Conservation (phyloP, 2,888 invertebrate genomes). For the Latheticus oryzae region DNA sequence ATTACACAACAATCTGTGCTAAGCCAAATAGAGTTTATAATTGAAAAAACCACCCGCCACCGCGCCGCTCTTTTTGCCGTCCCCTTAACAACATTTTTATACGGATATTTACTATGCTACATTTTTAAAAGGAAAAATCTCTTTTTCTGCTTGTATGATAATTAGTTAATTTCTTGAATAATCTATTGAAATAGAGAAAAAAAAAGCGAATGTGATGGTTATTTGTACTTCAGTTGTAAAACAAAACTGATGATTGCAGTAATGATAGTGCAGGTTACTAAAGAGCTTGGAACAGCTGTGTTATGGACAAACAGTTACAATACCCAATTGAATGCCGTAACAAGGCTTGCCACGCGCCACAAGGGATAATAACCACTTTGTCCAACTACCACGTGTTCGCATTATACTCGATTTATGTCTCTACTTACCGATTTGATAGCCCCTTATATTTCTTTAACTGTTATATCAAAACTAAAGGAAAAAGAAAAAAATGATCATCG, state of each 20-base stretch:
- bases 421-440: constrained; percentile 54
- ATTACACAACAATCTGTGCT: constrained; percentile 68
- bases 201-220: no score
- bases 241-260: constrained; percentile 36
- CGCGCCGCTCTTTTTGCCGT: constrained; percentile 44
- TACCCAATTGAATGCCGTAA: constrained; percentile 54
- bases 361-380: constrained; percentile 55
- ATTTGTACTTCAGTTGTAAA: constrained; percentile 37
- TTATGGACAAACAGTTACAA: constrained; percentile 50
- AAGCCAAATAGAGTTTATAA: constrained; percentile 69
- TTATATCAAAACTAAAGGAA: constrained; percentile 19
- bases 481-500: constrained; percentile 10
- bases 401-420: constrained; percentile 55
- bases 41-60: constrained; percentile 65
- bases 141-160: no score
- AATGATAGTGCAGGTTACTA: constrained; percentile 41
- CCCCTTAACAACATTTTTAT: no score
- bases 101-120: no score
- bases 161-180: no score
- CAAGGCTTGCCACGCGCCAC: constrained; percentile 53
- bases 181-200: no score
- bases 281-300: constrained; percentile 49
- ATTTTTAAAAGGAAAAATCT: no score
- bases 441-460: constrained; percentile 36
- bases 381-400: constrained; percentile 54